These are phyloP conservation scores for Sebastes oblongus DNA, from an alignment of 2,797 vertebrate genomes.

Conservation along the genomic window DNA sequence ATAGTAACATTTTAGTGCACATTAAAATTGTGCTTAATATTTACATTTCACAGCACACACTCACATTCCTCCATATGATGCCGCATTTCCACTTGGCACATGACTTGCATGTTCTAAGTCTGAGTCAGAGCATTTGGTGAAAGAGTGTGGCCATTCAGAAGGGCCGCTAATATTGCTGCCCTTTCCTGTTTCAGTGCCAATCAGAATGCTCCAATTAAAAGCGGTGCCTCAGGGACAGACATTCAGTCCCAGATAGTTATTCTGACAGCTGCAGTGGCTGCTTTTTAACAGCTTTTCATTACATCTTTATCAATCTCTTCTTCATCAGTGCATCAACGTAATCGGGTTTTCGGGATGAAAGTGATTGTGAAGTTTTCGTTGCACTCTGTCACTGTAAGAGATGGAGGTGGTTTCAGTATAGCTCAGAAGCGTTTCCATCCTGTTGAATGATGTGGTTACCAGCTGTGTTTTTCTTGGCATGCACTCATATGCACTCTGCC, in stretches of 20 bases:
- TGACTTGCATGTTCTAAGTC: constrained; percentile 26
- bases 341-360: background rate
- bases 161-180: background rate
- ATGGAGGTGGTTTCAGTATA: constrained; percentile 18
- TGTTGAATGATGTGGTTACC: constrained; percentile 53
- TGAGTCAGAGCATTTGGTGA: constrained; percentile 47
- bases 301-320: background rate
- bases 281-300: background rate
- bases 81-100: background rate
- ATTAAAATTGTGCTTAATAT: background rate
- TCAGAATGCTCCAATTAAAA: background rate
- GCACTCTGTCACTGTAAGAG: background rate
- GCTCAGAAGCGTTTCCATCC: constrained; percentile 47
- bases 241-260: background rate
- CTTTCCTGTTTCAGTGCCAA: background rate
- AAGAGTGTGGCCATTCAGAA: constrained; percentile 8
- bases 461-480: constrained; percentile 52
- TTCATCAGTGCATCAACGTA: background rate
- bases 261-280: background rate
- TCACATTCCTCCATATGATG: background rate
- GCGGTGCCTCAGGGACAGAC: background rate
- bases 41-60: background rate
- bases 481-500: background rate
- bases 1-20: background rate
- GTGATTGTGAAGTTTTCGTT: background rate